A percentile compares a stretch with the other conserved stretches of the same genome.
Conservation (phyloP, 2,888 invertebrate species). For the Beris morrisii region DNA sequence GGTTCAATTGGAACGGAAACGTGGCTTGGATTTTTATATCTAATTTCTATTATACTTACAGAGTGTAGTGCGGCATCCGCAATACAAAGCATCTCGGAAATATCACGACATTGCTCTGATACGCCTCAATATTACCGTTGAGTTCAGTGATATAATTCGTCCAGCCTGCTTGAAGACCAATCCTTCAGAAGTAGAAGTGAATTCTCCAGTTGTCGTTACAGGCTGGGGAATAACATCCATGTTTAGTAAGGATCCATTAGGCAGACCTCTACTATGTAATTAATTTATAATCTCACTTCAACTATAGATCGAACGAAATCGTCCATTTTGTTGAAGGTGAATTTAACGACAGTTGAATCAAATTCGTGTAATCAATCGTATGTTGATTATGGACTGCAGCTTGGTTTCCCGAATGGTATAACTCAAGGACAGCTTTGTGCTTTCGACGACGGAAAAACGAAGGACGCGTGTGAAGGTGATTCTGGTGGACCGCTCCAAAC, state of each 20-base stretch:
- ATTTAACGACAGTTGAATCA: conserved; percentile 40
- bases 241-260: not conserved
- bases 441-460: conserved; percentile 38
- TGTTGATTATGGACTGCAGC: conserved; percentile 18
- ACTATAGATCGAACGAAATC: conserved; percentile 40
- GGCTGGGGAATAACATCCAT: conserved; percentile 43
- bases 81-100: conserved; percentile 31
- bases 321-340: conserved; percentile 40
- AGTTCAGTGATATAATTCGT: conserved; percentile 34
- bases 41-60: conserved; percentile 1
- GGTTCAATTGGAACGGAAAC: conserved; percentile 39
- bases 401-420: conserved; percentile 36
- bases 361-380: conserved; percentile 38
- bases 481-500: conserved; percentile 51
- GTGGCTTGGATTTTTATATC: not conserved
- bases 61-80: conserved; percentile 38
- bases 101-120: conserved; percentile 45
- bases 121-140: conserved; percentile 35
- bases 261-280: too few relatives aligned
- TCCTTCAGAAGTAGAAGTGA: conserved; percentile 30
- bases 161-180: conserved; percentile 44
- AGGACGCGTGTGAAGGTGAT: conserved; percentile 51
- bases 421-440: conserved; percentile 43
- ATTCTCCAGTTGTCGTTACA: conserved; percentile 39
- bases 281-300: too few relatives aligned